Evolutionary conservation across 2,797 vertebrate genomes (phyloP), one percentile per base, ranked within the genome.

Genomic region (Protonibea diacanthus): DNA sequence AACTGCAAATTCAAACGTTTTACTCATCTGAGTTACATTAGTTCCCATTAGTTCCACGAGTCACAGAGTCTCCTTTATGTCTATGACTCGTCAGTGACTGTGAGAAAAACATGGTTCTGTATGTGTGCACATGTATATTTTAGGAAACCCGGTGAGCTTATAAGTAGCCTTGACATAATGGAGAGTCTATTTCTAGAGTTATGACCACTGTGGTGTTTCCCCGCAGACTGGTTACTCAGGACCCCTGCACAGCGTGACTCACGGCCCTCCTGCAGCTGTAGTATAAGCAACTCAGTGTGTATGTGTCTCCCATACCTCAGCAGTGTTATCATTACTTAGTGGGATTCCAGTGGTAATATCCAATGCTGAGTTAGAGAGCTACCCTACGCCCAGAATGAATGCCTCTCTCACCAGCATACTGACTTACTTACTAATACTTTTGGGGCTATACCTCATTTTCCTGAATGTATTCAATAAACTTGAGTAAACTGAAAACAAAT

Each of bases 161-260:
- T 73, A 82, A 86, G 80, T 78, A 92, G 88, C 81, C 9, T 78
- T 91, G 86, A 88, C 69, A 86, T 91, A 85, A 91, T 90, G 88
- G 84, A 91, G 90, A 89, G 55, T 87, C 84, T 94, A 92, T 94
- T 94, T 88, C 77, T 78, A 47, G 89, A 80, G 48, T 44, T 42
- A 76, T 80, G 87, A 91, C 85, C 86, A 73, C 71, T 4, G 5
- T 76, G 73, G 87, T 87, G 86, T 84, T 89, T 77, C 86, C 87
- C 84, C 84, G 57, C 60, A 67, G 80, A 69, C 66, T 78, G 81
- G 67, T 77, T 87, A 82, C 83, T 90, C 80, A 85, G 51, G 40
- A n/a, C 61, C 86, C 72, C 71, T 56, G 63, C 71, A 60, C 21
- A 63, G 14, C 64, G 38, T 91, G 84, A 92, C 55, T 94, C 86